Base-by-base conservation (phyloP, 2,113 vertebrate species). In the Sylvia atricapilla region DNA sequence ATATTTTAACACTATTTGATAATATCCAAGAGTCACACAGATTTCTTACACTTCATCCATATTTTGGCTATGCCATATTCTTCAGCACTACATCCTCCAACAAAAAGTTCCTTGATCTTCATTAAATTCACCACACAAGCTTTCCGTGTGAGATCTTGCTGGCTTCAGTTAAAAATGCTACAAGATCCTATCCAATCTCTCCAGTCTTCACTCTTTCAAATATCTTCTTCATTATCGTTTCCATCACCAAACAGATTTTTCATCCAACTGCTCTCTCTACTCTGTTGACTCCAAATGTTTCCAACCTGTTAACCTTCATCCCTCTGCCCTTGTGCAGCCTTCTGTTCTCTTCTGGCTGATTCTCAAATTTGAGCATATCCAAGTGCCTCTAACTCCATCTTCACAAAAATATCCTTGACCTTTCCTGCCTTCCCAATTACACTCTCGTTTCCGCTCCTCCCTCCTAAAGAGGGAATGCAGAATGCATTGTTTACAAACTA, bases 301-400 rank as follows among this genome's bases (percentile, higher is more conserved):
- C 95, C 96, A 97, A 96, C 92, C 92, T 96, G 95, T 73, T 96
- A 97, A 96, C 94, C 93, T 96, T 94, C 93, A 96, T 95, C 92
- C 93, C 91, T 96, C 90, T 96, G 88, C 93, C 93, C 74, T 95
- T 96, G 90, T 60, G 87, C 92, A 96, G 94, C 96, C 95, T 95
- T 96, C 96, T 97, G 95, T 94, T 96, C 92, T 94, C 79, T 80
- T 53, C 93, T 97, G 95, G 94, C 92, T 83, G 76, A 73, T 89
- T 97, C 95, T 96, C 94, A 97, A 88, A 90, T 87, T 63, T 2
- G 7, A 95, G n/a, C 18, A 4, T 56, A 95, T 95, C 94, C 93
- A 91, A 94, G 43, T 70, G 87, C 55, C 63, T 95, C 68, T 53
- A 87, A 89, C 86, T 97, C 83, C 86, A 93, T 93, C 93, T 68